Evolutionary conservation across 1,140 invertebrate genomes (phyloP), one percentile per base, ranked within the genome.

Genomic region (Carposina sasakii): DNA sequence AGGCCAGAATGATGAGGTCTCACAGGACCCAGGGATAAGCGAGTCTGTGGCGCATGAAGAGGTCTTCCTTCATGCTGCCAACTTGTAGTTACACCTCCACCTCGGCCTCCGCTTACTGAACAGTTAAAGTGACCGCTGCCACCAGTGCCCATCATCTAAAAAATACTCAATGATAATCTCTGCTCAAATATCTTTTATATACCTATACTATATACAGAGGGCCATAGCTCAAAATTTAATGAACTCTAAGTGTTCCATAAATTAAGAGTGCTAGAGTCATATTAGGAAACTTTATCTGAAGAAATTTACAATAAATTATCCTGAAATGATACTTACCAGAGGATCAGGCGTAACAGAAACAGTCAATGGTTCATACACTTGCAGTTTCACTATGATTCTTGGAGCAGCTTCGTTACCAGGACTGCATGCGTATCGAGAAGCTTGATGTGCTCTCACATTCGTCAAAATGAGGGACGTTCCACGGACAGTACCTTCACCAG

Each of bases 11-110:
- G 79, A 40, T 83, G 79, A 23, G 71, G 60, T 33, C 75, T 57
- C 0, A 79, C 69, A 17, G 79, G 79, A 10, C 79, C 79, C 2
- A 81, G 37, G 0, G 65, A 47, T 3, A 83, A 54, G 19, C 65
- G 67, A 5, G 67, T 34, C 48, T 83, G 79, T 15, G 76, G 76
- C 5, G 79, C 72, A 41, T 81, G 79, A 28, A 83, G 31, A 0
- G 79, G 73, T 16, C 79, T 50, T 2, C 76, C 79, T 45, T 81
- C 79, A 39, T 83, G 79, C 33, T 81, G 76, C 79, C 79, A 83
- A 19, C 75, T 79, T 28, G 81, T 16, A 0, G 76, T 83, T 3
- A 74, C 54, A 15, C 75, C 75, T 17, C 71, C 68, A 19, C 76
- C 76, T 6, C 75, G 63, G 9, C 76, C 76, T 3, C 79, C 79